These are phyloP conservation scores for Pedicia rivosa DNA, from an alignment of 2,888 invertebrate genomes.

Conservation along the genomic window DNA sequence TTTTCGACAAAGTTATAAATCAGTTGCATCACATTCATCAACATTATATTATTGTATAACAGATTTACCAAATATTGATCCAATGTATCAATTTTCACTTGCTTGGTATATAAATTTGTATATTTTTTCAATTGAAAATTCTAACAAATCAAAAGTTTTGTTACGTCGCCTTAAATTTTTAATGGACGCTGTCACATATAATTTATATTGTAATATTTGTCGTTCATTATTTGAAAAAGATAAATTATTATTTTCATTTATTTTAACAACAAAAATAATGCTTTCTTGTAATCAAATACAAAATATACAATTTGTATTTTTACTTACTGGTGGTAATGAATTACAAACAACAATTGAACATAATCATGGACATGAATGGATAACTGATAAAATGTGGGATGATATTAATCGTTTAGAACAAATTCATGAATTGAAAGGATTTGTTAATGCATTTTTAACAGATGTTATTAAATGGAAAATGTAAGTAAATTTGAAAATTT, in stretches of 20 bases:
- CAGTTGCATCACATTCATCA: slow-evolving; percentile 73
- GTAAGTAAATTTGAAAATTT: slow-evolving; percentile 19
- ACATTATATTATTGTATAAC: slow-evolving; percentile 77
- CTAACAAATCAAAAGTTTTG: slow-evolving; percentile 44
- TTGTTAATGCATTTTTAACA: slow-evolving; percentile 42
- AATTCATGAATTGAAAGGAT: slow-evolving; percentile 42
- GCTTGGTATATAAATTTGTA: slow-evolving; percentile 76
- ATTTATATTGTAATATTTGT: slow-evolving; percentile 73
- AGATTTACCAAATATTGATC: slow-evolving; percentile 75
- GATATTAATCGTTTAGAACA: slow-evolving; percentile 58
- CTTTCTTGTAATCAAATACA: slow-evolving; percentile 43
- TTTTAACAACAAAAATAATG: slow-evolving; percentile 50
- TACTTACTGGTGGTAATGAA: slow-evolving; percentile 52
- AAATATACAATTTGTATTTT: slow-evolving; percentile 51
- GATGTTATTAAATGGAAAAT: slow-evolving; percentile 38
- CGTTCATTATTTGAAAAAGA: slow-evolving; percentile 80
- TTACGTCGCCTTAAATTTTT: slow-evolving; percentile 59
- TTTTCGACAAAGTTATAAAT: slow-evolving; percentile 64
- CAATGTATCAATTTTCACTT: slow-evolving; percentile 91
- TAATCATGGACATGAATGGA: slow-evolving; percentile 70
- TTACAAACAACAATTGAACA: neutral
- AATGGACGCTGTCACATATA: slow-evolving; percentile 66
- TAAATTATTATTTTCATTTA: slow-evolving; percentile 71
- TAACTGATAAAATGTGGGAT: slow-evolving; percentile 64
- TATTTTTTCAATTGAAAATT: slow-evolving; percentile 28